A percentile compares a stretch with the other conserved stretches of the same genome.
These are phyloP conservation scores for Pogonocichla stellata DNA, from an alignment of 2,113 vertebrate species.

Conservation along the genomic window DNA sequence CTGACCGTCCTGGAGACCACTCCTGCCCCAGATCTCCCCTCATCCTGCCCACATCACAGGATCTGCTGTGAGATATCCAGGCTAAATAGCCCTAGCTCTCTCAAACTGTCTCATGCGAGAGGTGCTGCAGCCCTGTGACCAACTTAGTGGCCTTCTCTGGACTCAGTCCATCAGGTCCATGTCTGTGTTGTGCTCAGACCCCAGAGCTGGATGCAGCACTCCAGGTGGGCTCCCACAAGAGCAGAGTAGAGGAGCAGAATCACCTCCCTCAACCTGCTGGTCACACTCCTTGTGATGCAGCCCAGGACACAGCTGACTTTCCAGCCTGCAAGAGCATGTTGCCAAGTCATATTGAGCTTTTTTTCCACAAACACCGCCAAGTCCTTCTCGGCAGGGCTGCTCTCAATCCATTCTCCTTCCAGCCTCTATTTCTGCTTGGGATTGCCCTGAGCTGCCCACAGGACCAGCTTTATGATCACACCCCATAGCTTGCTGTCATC, in stretches of 20 bases:
- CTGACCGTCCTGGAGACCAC: neutral
- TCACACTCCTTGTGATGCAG: neutral
- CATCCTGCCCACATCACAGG: neutral
- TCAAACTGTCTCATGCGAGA: neutral
- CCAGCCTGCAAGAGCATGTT: neutral
- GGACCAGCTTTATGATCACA: neutral
- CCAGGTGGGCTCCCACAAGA: neutral
- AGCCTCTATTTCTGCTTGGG: neutral
- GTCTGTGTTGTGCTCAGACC: neutral
- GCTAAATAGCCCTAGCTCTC: neutral
- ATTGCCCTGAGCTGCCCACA: neutral
- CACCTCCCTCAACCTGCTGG: neutral
- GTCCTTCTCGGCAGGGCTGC: neutral
- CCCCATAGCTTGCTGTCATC: accelerated
- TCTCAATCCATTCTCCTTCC: neutral
- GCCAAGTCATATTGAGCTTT: neutral
- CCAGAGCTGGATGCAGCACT: neutral
- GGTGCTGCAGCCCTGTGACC: too few species aligned
- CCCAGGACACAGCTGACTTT: neutral
- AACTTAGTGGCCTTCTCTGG: neutral
- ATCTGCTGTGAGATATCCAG: neutral
- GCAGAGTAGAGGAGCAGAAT: neutral
- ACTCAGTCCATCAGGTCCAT: neutral
- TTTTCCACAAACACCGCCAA: neutral
- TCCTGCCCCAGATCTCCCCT: neutral